Evolutionary conservation across 1,140 invertebrate species (phyloP).

Genomic region (Eumeta japonica): DNA sequence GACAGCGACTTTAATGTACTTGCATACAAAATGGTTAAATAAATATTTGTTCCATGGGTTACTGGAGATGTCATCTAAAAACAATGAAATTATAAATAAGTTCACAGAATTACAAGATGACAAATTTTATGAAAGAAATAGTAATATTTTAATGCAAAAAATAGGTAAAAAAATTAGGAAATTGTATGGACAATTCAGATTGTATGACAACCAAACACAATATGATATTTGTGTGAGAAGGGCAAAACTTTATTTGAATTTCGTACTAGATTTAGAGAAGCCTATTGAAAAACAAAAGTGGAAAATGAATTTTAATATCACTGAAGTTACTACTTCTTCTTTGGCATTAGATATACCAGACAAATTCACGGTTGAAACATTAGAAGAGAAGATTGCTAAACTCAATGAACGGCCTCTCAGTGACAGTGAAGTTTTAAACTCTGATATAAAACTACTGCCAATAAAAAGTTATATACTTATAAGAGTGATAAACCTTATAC

Average conservation of each 20-base stretch:
- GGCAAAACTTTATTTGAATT: conserved; percentile 23
- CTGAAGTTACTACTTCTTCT: conserved; percentile 14
- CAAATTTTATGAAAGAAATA: not conserved
- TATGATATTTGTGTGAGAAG: conserved; percentile 22
- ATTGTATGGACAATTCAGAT: conserved; percentile 33
- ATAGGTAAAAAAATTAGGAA: conserved; percentile 39
- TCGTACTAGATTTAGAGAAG: conserved; percentile 27
- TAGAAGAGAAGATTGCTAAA: not conserved
- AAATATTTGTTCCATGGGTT: conserved; percentile 50
- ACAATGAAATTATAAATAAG: conserved; percentile 12
- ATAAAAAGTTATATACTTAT: conserved; percentile 39
- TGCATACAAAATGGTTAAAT: conserved; percentile 60
- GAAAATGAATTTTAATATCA: conserved; percentile 16
- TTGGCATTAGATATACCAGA: conserved; percentile 34
- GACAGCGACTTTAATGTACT: conserved; percentile 43
- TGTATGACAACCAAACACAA: conserved; percentile 29
- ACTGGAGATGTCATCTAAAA: conserved; percentile 18
- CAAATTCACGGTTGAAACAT: conserved; percentile 10
- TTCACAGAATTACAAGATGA: conserved; percentile 20
- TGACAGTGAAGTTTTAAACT: not conserved
- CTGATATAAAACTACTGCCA: conserved; percentile 32
- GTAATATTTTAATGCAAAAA: conserved; percentile 6
- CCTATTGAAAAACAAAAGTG: conserved; percentile 27
- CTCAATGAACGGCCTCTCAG: not conserved
- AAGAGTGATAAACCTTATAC: conserved; percentile 32